Conservation (phyloP, 2,797 vertebrate species). For the Tangara arthus region DNA sequence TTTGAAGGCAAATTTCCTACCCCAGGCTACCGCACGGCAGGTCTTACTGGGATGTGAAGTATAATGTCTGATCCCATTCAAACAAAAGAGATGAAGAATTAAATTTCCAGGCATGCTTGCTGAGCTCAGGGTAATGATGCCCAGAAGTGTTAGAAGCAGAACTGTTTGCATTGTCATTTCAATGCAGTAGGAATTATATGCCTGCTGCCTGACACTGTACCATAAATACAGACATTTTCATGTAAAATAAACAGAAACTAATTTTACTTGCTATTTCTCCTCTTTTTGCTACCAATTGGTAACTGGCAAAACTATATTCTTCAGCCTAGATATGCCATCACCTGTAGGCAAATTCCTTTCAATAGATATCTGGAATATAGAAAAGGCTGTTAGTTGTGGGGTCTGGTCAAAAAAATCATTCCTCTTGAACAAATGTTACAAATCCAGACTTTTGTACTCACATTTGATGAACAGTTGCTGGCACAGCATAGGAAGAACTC, state of each 20-base stretch:
- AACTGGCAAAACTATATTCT: background rate
- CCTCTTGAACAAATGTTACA: background rate
- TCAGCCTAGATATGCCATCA: background rate
- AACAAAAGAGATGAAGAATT: background rate
- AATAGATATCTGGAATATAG: background rate
- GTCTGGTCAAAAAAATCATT: background rate
- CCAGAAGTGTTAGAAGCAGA: background rate
- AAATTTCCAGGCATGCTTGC: background rate
- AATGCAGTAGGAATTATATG: background rate
- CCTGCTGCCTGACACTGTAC: background rate
- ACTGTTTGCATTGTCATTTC: background rate
- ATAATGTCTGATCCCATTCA: background rate
- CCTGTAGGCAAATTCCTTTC: background rate
- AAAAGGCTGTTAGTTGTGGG: background rate
- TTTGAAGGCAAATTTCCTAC: background rate
- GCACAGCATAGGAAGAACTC: background rate
- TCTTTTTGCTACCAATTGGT: background rate
- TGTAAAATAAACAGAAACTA: background rate
- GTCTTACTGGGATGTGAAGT: background rate
- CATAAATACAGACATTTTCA: background rate
- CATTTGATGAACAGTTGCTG: background rate
- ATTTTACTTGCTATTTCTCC: background rate
- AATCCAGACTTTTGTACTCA: background rate
- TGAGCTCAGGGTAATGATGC: background rate
- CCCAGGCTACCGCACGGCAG: background rate